phyloP scores from a whole-genome alignment of 2,113 vertebrate genomes.

The Pseudolaguvia tuberculata region DNA sequence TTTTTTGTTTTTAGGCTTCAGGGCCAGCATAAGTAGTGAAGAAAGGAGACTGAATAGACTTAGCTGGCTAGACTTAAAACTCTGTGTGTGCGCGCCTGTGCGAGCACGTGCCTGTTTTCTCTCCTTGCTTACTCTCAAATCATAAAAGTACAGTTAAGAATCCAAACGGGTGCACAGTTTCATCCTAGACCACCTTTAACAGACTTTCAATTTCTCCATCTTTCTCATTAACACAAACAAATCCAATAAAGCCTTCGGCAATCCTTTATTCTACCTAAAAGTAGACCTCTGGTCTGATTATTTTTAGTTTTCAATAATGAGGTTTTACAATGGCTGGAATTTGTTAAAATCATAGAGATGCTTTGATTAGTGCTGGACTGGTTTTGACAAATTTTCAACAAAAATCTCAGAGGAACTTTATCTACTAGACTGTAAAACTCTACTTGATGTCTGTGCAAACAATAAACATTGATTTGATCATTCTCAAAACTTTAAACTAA shows the following conservation, averaged over 20 bases:
- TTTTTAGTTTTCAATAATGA: not conserved
- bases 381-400: not conserved
- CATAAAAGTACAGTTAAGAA: slow-evolving; percentile 17
- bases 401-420: not conserved
- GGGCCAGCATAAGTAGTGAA: not conserved
- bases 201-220: slow-evolving; percentile 43
- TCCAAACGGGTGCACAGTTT: slow-evolving; percentile 37
- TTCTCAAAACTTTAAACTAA: not conserved
- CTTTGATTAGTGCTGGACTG: not conserved
- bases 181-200: slow-evolving; percentile 36
- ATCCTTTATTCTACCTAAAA: not conserved
- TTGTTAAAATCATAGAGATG: not conserved
- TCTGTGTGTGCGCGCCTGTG: not conserved
- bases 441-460: not conserved
- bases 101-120: too few relatives aligned
- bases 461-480: not conserved
- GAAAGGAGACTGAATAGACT: not conserved
- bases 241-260: not conserved
- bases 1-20: not conserved
- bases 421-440: not conserved
- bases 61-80: not conserved
- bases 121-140: not conserved
- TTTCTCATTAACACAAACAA: not conserved
- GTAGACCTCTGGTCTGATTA: not conserved
- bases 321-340: not conserved